These are phyloP conservation scores for Ctenopoma multispine DNA, from an alignment of 2,797 vertebrate genomes.

Conservation along the genomic window DNA sequence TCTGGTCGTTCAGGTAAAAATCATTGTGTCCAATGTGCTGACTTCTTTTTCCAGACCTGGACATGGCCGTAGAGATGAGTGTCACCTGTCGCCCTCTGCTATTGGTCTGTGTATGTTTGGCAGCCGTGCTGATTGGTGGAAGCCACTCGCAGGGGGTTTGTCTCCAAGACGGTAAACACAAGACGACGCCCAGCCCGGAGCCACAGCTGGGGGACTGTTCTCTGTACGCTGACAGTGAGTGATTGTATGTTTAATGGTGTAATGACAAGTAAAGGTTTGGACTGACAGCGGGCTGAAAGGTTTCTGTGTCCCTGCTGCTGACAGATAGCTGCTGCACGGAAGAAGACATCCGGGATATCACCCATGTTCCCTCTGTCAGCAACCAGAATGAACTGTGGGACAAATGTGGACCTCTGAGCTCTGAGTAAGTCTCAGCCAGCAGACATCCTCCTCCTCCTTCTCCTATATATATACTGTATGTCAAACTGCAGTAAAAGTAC, in stretches of 20 bases:
- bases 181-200: conserved; percentile 80
- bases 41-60: conserved; percentile 29
- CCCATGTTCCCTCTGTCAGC: conserved; percentile 57
- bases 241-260: background rate
- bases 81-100: conserved; percentile 56
- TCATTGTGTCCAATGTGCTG: conserved; percentile 53
- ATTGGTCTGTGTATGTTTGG: conserved; percentile 59
- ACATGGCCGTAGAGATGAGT: conserved; percentile 72
- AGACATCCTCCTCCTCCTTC: no score
- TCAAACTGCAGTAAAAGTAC: no score
- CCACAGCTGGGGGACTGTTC: conserved; percentile 79
- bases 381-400: conserved; percentile 80
- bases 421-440: conserved; percentile 66
- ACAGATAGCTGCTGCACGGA: conserved; percentile 83
- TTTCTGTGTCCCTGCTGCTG: conserved; percentile 23
- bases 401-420: conserved; percentile 81
- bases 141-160: conserved; percentile 75
- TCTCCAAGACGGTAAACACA: conserved; percentile 84
- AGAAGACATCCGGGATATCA: conserved; percentile 76
- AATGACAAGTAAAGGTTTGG: background rate
- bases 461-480: no score
- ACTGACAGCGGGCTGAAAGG: conserved; percentile 12
- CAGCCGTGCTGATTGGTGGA: conserved; percentile 62
- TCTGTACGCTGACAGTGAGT: conserved; percentile 86
- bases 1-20: background rate